Percentiles rank a stretch among this genome's conserved stretches.
Conservation (phyloP, 2,888 invertebrate species). For the Andrena bicolor region DNA sequence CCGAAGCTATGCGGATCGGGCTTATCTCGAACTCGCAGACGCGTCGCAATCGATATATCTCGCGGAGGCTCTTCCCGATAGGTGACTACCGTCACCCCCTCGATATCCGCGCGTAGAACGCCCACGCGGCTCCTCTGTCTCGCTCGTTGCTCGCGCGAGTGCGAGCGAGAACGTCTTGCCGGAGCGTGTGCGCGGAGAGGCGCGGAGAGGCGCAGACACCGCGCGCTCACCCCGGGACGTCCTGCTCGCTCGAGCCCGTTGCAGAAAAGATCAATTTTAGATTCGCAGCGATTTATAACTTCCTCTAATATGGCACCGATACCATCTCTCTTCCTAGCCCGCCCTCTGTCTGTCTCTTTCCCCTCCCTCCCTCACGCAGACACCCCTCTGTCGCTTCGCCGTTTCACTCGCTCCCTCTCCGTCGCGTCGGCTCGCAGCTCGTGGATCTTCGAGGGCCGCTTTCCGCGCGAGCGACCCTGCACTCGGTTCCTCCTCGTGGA, state of each 20-base stretch:
- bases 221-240: constrained; percentile 23
- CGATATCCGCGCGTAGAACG: constrained; percentile 41
- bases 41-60: constrained; percentile 85
- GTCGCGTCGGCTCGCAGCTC: constrained; percentile 23
- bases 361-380: background rate
- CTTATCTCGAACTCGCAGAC: constrained; percentile 84
- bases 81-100: constrained; percentile 59
- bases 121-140: constrained; percentile 48
- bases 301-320: constrained; percentile 84
- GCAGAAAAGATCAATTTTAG: constrained; percentile 85
- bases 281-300: constrained; percentile 85
- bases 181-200: constrained; percentile 38
- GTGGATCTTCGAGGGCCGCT: constrained; percentile 61
- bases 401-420: background rate
- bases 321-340: constrained; percentile 52
- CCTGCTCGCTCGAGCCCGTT: constrained; percentile 66
- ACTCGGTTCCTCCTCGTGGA: constrained; percentile 50
- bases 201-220: constrained; percentile 40
- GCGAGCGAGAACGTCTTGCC: constrained; percentile 52
- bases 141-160: constrained; percentile 45
- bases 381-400: background rate
- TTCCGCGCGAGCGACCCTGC: constrained; percentile 46
- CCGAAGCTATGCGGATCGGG: constrained; percentile 80
- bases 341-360: constrained; percentile 27
- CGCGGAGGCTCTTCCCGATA: constrained; percentile 80